phyloP scores from a whole-genome alignment of 92 coral and sea anemone species.

The Palythoa grandis region DNA sequence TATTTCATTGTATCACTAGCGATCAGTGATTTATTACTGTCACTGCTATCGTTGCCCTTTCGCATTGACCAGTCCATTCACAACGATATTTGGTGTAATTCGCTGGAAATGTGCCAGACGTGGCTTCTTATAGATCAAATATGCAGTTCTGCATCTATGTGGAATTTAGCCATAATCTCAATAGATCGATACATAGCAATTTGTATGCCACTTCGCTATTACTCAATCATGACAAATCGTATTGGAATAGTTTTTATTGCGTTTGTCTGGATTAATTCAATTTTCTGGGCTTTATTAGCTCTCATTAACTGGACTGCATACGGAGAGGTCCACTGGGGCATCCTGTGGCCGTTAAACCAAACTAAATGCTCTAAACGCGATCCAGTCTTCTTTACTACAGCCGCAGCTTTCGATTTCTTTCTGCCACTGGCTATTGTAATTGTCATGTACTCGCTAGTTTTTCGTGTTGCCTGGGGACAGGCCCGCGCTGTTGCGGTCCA shows the following conservation, averaged over 20 bases:
- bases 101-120: slow-evolving; percentile 51
- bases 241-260: slow-evolving; percentile 62
- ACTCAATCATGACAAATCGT: slow-evolving; percentile 71
- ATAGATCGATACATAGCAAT: slow-evolving; percentile 90
- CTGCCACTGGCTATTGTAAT: slow-evolving; percentile 75
- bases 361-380: slow-evolving; percentile 63
- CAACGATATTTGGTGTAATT: slow-evolving; percentile 77
- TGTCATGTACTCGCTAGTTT: slow-evolving; percentile 79
- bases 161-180: slow-evolving; percentile 88
- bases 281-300: slow-evolving; percentile 53
- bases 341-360: slow-evolving; percentile 14
- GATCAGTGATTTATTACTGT: slow-evolving; percentile 78
- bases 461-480: slow-evolving; percentile 86
- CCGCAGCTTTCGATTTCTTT: slow-evolving; percentile 65
- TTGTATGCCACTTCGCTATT: slow-evolving; percentile 85
- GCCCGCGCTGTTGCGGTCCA: slow-evolving; percentile 90
- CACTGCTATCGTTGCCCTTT: slow-evolving; percentile 73
- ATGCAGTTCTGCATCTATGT: slow-evolving; percentile 86
- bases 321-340: slow-evolving; percentile 17
- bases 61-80: slow-evolving; percentile 78
- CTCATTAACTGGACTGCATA: slow-evolving; percentile 77
- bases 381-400: slow-evolving; percentile 71
- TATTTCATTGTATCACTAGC: slow-evolving; percentile 92
- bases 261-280: slow-evolving; percentile 72
- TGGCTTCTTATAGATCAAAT: slow-evolving; percentile 79